Conservation (phyloP, 2,797 vertebrate genomes). For the Coregonus ussuriensis region DNA sequence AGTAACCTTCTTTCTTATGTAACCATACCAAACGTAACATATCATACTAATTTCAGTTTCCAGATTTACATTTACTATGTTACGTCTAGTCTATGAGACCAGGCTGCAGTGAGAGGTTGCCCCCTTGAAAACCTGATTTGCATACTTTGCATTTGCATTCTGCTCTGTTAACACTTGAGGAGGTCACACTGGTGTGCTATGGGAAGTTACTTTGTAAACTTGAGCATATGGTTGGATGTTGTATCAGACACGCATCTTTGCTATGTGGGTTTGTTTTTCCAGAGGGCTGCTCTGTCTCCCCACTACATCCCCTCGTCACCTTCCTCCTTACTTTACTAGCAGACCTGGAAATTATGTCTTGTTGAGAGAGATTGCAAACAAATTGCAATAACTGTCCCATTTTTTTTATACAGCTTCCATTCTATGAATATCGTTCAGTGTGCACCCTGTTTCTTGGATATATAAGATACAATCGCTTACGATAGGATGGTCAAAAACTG, state of each 20-base stretch:
- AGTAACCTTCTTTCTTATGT: constrained; percentile 5
- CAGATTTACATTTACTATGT: neutral
- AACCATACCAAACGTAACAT: neutral
- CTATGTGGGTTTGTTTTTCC: neutral
- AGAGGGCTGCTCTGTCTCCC: neutral
- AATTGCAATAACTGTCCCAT: neutral
- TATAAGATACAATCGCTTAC: neutral
- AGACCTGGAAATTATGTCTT: neutral
- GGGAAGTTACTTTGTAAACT: constrained; percentile 5
- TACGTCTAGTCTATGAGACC: neutral
- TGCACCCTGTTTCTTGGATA: neutral
- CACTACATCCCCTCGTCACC: neutral
- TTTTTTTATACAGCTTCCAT: neutral
- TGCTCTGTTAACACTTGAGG: constrained; percentile 28
- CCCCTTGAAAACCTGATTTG: constrained; percentile 23
- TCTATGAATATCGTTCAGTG: neutral
- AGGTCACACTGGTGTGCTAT: constrained; percentile 35
- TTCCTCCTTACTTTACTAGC: neutral
- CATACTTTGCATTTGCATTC: constrained; percentile 18
- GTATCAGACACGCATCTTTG: neutral
- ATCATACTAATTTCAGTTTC: no score
- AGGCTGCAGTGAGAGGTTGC: constrained; percentile 3
- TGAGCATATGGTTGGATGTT: constrained; percentile 10
- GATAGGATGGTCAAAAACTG: neutral
- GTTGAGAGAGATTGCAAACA: neutral